phyloP scores from a whole-genome alignment of 2,113 vertebrate genomes.

The Cyprinus carpio region DNA sequence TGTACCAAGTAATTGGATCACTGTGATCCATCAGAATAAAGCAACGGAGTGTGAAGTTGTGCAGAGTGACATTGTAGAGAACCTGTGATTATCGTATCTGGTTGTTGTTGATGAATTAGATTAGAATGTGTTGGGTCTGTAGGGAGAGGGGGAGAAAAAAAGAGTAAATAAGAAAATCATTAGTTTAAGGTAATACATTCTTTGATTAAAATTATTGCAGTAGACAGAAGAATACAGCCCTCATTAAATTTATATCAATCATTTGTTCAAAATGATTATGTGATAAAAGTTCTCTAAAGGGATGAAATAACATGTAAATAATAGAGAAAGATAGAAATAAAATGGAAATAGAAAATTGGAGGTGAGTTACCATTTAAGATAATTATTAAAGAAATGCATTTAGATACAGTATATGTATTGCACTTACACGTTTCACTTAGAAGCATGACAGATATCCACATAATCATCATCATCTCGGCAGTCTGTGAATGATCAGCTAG shows the following conservation, averaged over 20 bases:
- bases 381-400: neutral
- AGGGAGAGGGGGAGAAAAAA: neutral
- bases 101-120: neutral
- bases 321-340: no score
- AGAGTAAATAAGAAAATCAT: neutral
- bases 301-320: neutral
- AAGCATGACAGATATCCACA: neutral
- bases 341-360: neutral
- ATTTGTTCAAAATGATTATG: neutral
- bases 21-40: rapidly evolving
- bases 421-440: slow-evolving; percentile 8
- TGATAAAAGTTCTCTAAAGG: neutral
- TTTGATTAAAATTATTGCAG: neutral
- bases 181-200: neutral
- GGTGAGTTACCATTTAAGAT: neutral
- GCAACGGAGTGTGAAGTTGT: slow-evolving; percentile 54
- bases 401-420: neutral
- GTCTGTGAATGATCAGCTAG: neutral
- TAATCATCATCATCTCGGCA: neutral
- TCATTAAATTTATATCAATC: no score
- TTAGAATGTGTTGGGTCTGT: slow-evolving; percentile 37
- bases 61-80: slow-evolving; percentile 45
- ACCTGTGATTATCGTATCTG: slow-evolving; percentile 39
- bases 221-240: no score
- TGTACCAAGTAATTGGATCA: slow-evolving; percentile 52